phyloP scores from a whole-genome alignment of 2,888 invertebrate genomes.

The Amitus sp. region DNA sequence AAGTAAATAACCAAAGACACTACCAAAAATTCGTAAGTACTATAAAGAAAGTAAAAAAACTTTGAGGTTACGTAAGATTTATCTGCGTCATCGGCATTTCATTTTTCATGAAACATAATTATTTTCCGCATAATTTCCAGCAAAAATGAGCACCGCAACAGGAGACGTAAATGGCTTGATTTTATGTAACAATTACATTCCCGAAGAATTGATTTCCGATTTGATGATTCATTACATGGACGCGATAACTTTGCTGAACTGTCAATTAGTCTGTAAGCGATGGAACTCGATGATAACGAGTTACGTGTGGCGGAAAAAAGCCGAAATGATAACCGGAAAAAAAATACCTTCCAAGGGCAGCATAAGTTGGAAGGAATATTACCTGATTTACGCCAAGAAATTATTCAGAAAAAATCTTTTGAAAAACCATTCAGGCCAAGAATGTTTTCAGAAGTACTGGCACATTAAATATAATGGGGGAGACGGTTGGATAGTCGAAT shows the following conservation, averaged over 20 bases:
- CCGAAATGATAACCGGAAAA: slow-evolving; percentile 47
- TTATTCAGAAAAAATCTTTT: slow-evolving; percentile 67
- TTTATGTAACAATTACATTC: slow-evolving; percentile 55
- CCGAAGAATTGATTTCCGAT: slow-evolving; percentile 66
- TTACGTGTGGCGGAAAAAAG: slow-evolving; percentile 64
- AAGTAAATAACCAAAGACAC: too few relatives aligned
- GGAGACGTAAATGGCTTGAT: slow-evolving; percentile 28
- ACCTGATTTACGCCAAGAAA: slow-evolving; percentile 61
- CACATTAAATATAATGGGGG: slow-evolving; percentile 60
- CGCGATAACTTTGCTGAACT: slow-evolving; percentile 60
- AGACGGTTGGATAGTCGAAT: slow-evolving; percentile 67
- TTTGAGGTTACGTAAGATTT: too few relatives aligned
- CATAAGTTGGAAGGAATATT: slow-evolving; percentile 65
- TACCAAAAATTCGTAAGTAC: too few relatives aligned
- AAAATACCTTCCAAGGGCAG: slow-evolving; percentile 50
- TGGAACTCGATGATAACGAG: slow-evolving; percentile 67
- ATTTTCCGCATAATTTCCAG: slow-evolving; percentile 10
- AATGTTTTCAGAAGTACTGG: slow-evolving; percentile 63
- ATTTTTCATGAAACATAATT: too few relatives aligned
- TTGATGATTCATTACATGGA: slow-evolving; percentile 64
- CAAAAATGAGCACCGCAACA: slow-evolving; percentile 11
- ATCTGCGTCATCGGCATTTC: too few relatives aligned
- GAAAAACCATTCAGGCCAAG: slow-evolving; percentile 67
- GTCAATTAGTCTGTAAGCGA: slow-evolving; percentile 67
- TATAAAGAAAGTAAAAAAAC: too few relatives aligned